Evolutionary conservation across 2,113 vertebrate species (phyloP).

Genomic region (Phylloscopus trochilus): DNA sequence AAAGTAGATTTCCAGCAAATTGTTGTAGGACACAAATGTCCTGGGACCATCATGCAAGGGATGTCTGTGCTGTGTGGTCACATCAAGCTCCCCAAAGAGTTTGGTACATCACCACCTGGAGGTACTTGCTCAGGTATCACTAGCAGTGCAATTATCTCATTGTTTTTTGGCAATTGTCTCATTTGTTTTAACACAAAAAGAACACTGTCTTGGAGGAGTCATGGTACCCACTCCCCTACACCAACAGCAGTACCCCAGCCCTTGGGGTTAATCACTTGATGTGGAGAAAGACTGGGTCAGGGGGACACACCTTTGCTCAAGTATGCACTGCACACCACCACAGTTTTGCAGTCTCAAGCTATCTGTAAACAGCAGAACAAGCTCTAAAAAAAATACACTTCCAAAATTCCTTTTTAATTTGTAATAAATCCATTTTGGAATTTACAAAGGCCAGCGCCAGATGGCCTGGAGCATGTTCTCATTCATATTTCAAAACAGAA

Average conservation of each 20-base stretch:
- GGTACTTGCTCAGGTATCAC: background rate
- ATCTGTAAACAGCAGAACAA: background rate
- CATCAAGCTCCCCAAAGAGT: background rate
- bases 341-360: background rate
- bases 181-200: background rate
- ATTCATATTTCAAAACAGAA: conserved; percentile 49
- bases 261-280: background rate
- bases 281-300: background rate
- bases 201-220: background rate
- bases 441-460: background rate
- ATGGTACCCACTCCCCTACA: background rate
- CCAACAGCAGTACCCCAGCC: background rate
- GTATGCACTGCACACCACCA: background rate
- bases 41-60: accelerated
- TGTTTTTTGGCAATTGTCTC: background rate
- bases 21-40: background rate
- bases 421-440: conserved; percentile 35
- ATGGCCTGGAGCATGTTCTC: conserved; percentile 2
- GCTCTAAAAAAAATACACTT: background rate
- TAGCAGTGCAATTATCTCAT: background rate
- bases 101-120: background rate
- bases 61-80: accelerated
- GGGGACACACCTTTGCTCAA: background rate
- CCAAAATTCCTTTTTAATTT: conserved; percentile 44
- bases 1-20: background rate